Evolutionary conservation across 2,113 vertebrate species (phyloP), one percentile per base, ranked within the genome.

Genomic region (Psittacula cyanocephala): DNA sequence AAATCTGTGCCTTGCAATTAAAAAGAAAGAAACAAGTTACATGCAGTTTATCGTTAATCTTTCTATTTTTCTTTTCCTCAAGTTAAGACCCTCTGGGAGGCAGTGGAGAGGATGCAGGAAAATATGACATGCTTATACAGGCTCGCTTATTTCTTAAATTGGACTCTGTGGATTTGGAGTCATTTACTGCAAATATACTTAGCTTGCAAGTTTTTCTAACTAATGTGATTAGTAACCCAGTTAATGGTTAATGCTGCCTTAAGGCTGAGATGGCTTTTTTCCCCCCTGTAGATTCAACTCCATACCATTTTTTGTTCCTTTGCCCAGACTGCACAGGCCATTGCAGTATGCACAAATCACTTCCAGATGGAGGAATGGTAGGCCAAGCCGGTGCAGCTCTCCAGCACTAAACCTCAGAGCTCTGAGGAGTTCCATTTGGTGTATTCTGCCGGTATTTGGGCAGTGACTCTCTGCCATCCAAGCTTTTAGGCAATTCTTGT

Each of bases 311-410:
- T 91, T 86, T 89, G 92, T 91, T 96, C 91, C 68, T 82, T 91
- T 95, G 96, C 96, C 84, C 31, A 60, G 93, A 62, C 91, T 94
- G 69, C 68, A 49, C 1, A 91, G 92, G 55, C 74, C 80, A 35
- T 47, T 91, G 52, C 89, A 82, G 63, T 53, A 41, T 3, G 43
- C 81, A 77, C 83, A 96, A 88, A 97, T 95, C 49, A 65, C 29
- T 95, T 97, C 92, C 97, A 97, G 97, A 96, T 96, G 95, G 89
- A 89, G 76, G 72, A 60, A 2, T n/a, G 79, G 67, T 89, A 59
- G 71, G 87, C 94, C 94, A 93, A 95, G 82, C 10, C 78, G 46
- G 57, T 49, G 7, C 39, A 81, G 81, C 71, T 91, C 88, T 91
- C 75, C 91, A 85, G 59, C 78, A 11, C 86, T 76, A 65, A 88